Percentiles rank a stretch among this genome's conserved stretches.
Conservation (phyloP, 1,140 invertebrate genomes). For the Drosophila subobscura region DNA sequence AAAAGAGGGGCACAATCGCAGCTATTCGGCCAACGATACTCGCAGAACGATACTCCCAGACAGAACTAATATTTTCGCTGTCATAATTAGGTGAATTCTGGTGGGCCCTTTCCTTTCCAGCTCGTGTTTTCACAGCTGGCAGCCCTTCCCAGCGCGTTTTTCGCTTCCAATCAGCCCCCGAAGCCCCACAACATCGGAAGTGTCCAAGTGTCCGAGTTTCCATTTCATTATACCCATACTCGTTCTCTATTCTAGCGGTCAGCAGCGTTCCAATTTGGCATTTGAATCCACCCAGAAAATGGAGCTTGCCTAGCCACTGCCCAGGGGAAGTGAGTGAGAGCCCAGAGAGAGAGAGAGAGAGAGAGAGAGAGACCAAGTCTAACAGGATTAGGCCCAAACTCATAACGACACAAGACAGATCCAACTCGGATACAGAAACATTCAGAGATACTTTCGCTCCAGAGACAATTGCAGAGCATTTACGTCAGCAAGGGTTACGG, state of each 20-base stretch:
- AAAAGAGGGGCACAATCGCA: constrained; percentile 26
- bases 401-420: constrained; percentile 25
- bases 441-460: no score
- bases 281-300: constrained; percentile 42
- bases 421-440: constrained; percentile 20
- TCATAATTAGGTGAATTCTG: constrained; percentile 42
- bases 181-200: constrained; percentile 71
- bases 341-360: no score
- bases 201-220: constrained; percentile 56
- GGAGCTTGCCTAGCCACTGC: constrained; percentile 38
- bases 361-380: constrained; percentile 10
- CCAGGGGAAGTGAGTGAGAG: neutral
- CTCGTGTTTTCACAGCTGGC: constrained; percentile 68
- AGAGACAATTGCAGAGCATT: constrained; percentile 35
- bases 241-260: constrained; percentile 41
- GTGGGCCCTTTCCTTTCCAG: constrained; percentile 22
- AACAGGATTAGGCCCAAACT: constrained; percentile 41
- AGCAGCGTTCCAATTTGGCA: constrained; percentile 63
- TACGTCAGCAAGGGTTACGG: constrained; percentile 34
- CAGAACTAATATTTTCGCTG: constrained; percentile 53
- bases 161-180: constrained; percentile 56
- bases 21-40: no score
- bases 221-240: constrained; percentile 35
- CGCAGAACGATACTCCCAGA: constrained; percentile 1
- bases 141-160: constrained; percentile 54